Evolutionary conservation across 2,113 vertebrate species (phyloP).

Genomic region (Erpornis zantholeuca): DNA sequence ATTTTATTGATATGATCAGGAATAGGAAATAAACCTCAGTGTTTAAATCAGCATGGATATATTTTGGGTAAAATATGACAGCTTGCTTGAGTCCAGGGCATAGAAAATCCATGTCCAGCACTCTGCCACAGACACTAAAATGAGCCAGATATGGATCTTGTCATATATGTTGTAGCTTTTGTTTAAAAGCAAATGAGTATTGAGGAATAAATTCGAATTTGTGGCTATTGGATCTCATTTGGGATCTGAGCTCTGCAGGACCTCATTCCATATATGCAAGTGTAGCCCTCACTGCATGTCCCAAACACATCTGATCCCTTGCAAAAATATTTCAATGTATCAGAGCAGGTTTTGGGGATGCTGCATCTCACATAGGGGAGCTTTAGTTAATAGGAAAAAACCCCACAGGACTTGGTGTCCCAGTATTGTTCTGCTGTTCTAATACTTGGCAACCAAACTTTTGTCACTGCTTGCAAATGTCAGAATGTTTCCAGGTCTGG

Average conservation of each 20-base stretch:
- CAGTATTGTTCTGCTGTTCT: not conserved
- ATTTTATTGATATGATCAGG: not conserved
- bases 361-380: not conserved
- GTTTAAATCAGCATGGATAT: not conserved
- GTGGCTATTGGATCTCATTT: not conserved
- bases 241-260: not conserved
- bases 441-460: not conserved
- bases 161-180: not conserved
- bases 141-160: not conserved
- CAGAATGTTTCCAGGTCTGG: not conserved
- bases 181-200: not conserved
- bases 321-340: too few relatives aligned
- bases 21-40: not conserved
- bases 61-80: not conserved
- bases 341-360: not conserved
- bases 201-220: not conserved
- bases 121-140: not conserved
- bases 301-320: not conserved
- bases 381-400: not conserved
- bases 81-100: not conserved
- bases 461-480: not conserved
- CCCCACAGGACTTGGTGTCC: not conserved
- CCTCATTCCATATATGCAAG: accelerated
- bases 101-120: not conserved
- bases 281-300: not conserved